Conservation (phyloP, 2,113 vertebrate species). For the Halcyon malimbica region DNA sequence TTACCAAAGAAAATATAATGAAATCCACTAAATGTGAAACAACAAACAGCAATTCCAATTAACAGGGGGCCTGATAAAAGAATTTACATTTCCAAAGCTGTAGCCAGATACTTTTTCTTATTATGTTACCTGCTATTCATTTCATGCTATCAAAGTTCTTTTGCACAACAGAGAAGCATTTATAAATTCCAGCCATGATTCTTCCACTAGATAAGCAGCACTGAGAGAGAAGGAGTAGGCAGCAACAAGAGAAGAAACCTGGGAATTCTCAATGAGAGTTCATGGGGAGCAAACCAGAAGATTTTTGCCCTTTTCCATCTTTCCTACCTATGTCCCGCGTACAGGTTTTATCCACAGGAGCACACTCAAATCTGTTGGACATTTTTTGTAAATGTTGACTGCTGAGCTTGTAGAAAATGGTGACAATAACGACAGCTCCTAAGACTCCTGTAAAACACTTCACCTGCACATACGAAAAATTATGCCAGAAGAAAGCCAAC, state of each 20-base stretch:
- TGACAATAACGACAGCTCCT: neutral
- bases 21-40: slow-evolving; percentile 59
- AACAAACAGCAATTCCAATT: slow-evolving; percentile 70
- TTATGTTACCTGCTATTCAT: slow-evolving; percentile 64
- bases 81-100: slow-evolving; percentile 66
- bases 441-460: neutral
- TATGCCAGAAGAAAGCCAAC: neutral
- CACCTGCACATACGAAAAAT: neutral
- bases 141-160: slow-evolving; percentile 49
- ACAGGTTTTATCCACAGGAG: neutral
- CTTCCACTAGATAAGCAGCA: slow-evolving; percentile 28
- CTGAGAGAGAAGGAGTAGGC: neutral
- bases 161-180: slow-evolving; percentile 51
- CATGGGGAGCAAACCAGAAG: neutral
- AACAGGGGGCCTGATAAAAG: slow-evolving; percentile 60
- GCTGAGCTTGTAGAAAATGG: neutral
- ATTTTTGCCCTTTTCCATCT: neutral
- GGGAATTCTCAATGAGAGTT: neutral
- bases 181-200: slow-evolving; percentile 52
- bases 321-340: neutral
- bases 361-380: neutral
- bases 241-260: neutral
- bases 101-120: slow-evolving; percentile 55
- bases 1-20: slow-evolving; percentile 65
- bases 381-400: neutral